phyloP scores from a whole-genome alignment of 2,888 invertebrate species.

The Zelleria hepariella region DNA sequence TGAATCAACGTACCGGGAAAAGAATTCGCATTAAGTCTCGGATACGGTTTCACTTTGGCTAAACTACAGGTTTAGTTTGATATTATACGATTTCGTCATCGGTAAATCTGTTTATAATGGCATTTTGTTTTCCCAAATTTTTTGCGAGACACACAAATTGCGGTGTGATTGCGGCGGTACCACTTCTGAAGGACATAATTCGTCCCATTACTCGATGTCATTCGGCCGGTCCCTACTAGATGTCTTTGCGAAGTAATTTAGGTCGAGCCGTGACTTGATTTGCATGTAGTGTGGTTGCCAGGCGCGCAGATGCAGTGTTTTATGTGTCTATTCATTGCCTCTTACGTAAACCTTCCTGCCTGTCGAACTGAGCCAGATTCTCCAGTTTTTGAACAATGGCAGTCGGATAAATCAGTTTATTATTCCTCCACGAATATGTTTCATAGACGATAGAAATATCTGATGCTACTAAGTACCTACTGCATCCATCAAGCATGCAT shows the following conservation, averaged over 20 bases:
- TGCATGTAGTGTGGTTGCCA: slow-evolving; percentile 53
- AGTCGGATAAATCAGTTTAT: not conserved
- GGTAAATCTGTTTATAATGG: slow-evolving; percentile 65
- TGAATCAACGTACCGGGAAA: slow-evolving; percentile 2
- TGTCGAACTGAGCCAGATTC: slow-evolving; percentile 24
- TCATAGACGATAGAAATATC: not conserved
- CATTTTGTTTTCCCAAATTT: slow-evolving; percentile 37
- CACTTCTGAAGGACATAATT: slow-evolving; percentile 51
- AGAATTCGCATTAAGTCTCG: slow-evolving; percentile 24
- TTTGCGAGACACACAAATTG: slow-evolving; percentile 42
- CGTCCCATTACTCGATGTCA: slow-evolving; percentile 39
- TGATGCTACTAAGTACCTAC: not conserved
- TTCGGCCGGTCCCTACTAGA: slow-evolving; percentile 40
- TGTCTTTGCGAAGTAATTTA: slow-evolving; percentile 48
- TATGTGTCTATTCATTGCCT: slow-evolving; percentile 43
- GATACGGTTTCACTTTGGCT: slow-evolving; percentile 5
- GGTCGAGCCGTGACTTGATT: slow-evolving; percentile 63
- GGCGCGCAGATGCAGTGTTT: slow-evolving; percentile 38
- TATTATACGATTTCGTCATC: slow-evolving; percentile 38
- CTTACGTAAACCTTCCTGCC: slow-evolving; percentile 35
- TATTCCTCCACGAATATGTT: not conserved
- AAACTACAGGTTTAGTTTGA: slow-evolving; percentile 21
- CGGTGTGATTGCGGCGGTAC: slow-evolving; percentile 44
- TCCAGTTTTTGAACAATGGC: slow-evolving; percentile 27
- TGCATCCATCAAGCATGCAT: not conserved